phyloP scores from a whole-genome alignment of 2,888 invertebrate species.

The Elegia similella region DNA sequence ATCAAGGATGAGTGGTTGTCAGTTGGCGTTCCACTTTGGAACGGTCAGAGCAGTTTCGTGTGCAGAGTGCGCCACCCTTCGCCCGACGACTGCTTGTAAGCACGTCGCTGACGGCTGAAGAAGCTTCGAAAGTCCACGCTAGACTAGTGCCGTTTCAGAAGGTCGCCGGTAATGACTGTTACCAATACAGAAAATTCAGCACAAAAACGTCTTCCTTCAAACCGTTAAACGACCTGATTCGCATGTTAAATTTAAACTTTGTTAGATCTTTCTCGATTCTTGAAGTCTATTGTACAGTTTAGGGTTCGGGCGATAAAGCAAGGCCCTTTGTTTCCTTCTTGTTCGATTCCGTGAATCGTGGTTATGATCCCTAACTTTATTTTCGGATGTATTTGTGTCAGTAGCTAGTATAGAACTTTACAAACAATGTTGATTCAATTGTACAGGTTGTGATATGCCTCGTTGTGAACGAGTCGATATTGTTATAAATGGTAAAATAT shows the following conservation, averaged over 20 bases:
- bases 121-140: conserved; percentile 53
- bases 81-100: conserved; percentile 25
- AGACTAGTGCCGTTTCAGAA: conserved; percentile 58
- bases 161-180: conserved; percentile 50
- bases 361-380: conserved; percentile 77
- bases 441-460: conserved; percentile 81
- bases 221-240: conserved; percentile 76
- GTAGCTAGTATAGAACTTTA: conserved; percentile 81
- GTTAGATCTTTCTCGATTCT: conserved; percentile 74
- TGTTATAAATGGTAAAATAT: conserved; percentile 80
- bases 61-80: conserved; percentile 40
- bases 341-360: conserved; percentile 81
- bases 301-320: conserved; percentile 70
- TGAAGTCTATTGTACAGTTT: conserved; percentile 76
- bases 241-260: conserved; percentile 73
- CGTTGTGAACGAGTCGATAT: conserved; percentile 81
- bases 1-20: conserved; percentile 42
- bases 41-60: conserved; percentile 44
- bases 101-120: conserved; percentile 18
- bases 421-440: conserved; percentile 82
- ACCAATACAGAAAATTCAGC: conserved; percentile 62
- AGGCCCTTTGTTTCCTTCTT: conserved; percentile 74
- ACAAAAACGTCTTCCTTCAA: conserved; percentile 81
- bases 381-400: conserved; percentile 78
- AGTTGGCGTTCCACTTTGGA: conserved; percentile 40